Evolutionary conservation across 2,888 invertebrate genomes (phyloP), one percentile per base, ranked within the genome.

Genomic region (Priocnemis perturbator): DNA sequence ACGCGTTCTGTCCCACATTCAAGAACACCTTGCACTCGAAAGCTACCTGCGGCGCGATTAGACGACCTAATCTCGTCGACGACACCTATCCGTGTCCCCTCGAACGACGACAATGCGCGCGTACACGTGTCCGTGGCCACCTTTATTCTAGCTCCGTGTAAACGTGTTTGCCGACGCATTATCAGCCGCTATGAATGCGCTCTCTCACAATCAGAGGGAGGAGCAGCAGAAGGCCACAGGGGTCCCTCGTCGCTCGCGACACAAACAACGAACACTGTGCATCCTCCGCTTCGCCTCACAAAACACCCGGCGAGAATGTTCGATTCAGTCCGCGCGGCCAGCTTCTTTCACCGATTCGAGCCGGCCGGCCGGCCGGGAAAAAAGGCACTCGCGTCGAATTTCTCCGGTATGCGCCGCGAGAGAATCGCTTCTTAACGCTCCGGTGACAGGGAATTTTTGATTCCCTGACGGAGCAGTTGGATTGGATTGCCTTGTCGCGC

Each of bases 161-260:
- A 15, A 9, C 50, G 50, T 14, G 50, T 14, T 26, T 26, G 26
- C n/a, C 50, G 50, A 50, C n/a, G 45, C 20, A 65, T 65, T 65
- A 65, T 66, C 65, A 50, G 50, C n/a, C 19, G 19, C 47, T 26
- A 69, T 69, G 69, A 69, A 69, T 69, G 64, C 60, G 15, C 57
- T 60, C 60, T 60, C 56, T 65, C 52, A 45, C 44, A 65, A 65
- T 17, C 53, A 14, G 44, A 5, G n/a, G 53, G 14, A 9, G 20
- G 44, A 23, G 30, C 14, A 50, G 17, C 23, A 19, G 26, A 15
- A 14, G 19, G 19, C 50, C 50, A 50, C 50, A 14, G 50, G 50
- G 50, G n/a, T 50, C 50, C 50, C 50, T 50, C 50, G 26, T 14
- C 19, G 50, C 5, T 5, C 15, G 17, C 17, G 19, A 55, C 37